These are phyloP conservation scores for Philereme vetulata DNA, from an alignment of 2,888 invertebrate genomes.

Conservation along the genomic window DNA sequence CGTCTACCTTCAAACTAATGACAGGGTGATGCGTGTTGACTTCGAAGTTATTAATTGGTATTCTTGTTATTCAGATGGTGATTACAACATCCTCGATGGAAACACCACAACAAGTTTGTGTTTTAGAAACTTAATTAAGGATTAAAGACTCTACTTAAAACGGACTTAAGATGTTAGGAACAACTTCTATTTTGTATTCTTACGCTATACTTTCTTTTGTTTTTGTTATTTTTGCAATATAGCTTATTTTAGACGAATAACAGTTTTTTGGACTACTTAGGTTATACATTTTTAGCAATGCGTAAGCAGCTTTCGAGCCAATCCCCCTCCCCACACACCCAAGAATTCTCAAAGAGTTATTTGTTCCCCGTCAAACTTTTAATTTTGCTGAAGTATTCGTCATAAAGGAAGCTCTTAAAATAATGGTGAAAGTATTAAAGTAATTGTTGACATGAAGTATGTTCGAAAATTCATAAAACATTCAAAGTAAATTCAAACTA, in stretches of 20 bases:
- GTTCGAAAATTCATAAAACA: conserved; percentile 71
- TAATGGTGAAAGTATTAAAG: conserved; percentile 68
- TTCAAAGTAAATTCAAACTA: conserved; percentile 65
- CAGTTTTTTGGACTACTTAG: too few species aligned
- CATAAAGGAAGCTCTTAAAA: conserved; percentile 57
- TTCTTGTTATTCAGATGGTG: conserved; percentile 63
- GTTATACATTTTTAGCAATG: conserved; percentile 24
- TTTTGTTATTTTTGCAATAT: too few species aligned
- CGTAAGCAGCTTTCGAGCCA: conserved; percentile 21
- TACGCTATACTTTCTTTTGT: too few species aligned
- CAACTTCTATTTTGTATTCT: too few species aligned
- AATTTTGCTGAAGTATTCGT: conserved; percentile 67
- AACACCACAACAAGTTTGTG: conserved; percentile 9
- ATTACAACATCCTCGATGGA: conserved; percentile 10
- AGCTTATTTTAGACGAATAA: too few species aligned
- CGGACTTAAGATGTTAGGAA: too few species aligned
- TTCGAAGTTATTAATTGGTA: conserved; percentile 82
- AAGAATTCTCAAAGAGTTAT: conserved; percentile 39
- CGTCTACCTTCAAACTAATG: conserved; percentile 78
- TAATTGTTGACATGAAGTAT: conserved; percentile 76
- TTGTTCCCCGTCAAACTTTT: conserved; percentile 47
- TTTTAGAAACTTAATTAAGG: neutral
- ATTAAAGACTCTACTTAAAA: neutral
- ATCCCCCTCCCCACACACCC: conserved; percentile 35
- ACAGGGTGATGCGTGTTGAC: conserved; percentile 80